These are phyloP conservation scores for Leucopsar rothschildi DNA, from an alignment of 2,113 vertebrate genomes.

Conservation along the genomic window DNA sequence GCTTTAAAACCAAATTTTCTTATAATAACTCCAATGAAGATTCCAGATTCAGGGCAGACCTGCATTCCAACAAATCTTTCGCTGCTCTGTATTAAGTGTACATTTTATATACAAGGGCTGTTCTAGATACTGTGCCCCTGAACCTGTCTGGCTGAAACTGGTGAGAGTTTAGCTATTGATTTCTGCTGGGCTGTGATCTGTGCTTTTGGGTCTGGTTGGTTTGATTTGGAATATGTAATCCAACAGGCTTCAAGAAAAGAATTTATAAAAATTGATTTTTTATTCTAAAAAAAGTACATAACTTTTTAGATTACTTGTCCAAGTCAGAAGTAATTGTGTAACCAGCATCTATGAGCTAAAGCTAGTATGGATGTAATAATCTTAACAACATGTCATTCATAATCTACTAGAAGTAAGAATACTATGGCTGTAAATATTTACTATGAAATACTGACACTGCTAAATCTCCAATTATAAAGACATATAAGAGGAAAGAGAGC, in stretches of 20 bases:
- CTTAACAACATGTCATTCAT: neutral
- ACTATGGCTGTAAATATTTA: constrained; percentile 19
- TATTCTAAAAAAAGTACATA: neutral
- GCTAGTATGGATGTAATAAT: neutral
- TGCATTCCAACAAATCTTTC: neutral
- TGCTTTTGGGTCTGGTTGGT: neutral
- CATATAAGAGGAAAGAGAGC: constrained; percentile 27
- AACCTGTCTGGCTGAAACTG: neutral
- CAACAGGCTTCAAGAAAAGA: neutral
- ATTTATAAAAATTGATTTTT: neutral
- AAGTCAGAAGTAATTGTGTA: neutral
- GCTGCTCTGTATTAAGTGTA: neutral
- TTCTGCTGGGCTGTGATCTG: neutral
- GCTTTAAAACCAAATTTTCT: neutral
- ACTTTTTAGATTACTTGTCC: neutral
- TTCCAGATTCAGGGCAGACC: neutral
- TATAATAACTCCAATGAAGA: neutral
- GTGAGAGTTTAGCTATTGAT: neutral
- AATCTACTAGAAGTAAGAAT: neutral
- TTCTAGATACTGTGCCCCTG: rapidly evolving
- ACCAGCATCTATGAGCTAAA: neutral
- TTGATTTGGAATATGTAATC: neutral
- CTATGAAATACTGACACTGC: constrained; percentile 19
- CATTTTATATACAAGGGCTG: neutral
- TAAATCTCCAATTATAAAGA: constrained; percentile 56